These are phyloP conservation scores for Thomomys bottae DNA, from an alignment of 2,113 vertebrate species.

Conservation along the genomic window DNA sequence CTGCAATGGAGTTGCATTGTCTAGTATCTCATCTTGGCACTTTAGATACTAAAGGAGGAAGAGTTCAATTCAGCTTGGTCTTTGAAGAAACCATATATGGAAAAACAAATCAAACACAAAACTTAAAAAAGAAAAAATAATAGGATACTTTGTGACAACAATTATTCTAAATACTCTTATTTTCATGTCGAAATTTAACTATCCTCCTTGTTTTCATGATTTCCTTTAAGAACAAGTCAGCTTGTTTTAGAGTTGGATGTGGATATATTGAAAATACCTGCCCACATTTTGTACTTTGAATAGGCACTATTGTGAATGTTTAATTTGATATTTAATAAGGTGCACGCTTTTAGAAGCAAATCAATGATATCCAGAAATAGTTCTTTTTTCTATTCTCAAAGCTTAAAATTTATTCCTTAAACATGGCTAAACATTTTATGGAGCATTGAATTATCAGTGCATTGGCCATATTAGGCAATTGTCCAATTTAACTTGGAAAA, in stretches of 20 bases:
- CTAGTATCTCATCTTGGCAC: too few species aligned
- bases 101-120: too few species aligned
- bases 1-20: too few species aligned
- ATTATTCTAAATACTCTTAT: background rate
- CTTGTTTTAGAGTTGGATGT: background rate
- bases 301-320: background rate
- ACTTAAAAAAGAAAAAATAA: too few species aligned
- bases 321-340: background rate
- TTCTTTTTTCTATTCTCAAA: background rate
- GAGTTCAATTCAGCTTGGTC: too few species aligned
- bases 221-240: background rate
- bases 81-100: too few species aligned
- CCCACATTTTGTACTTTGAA: background rate
- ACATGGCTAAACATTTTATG: background rate
- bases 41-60: too few species aligned
- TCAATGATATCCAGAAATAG: background rate
- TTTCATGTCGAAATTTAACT: background rate
- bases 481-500: background rate
- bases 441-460: background rate
- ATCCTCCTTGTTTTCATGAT: background rate
- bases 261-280: too few species aligned
- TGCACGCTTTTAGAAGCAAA: background rate
- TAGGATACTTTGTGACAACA: background rate
- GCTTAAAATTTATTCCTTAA: background rate
- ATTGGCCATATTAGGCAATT: background rate